These are phyloP conservation scores for Boloria euphrosyne DNA, from an alignment of 2,888 invertebrate species.

Conservation along the genomic window DNA sequence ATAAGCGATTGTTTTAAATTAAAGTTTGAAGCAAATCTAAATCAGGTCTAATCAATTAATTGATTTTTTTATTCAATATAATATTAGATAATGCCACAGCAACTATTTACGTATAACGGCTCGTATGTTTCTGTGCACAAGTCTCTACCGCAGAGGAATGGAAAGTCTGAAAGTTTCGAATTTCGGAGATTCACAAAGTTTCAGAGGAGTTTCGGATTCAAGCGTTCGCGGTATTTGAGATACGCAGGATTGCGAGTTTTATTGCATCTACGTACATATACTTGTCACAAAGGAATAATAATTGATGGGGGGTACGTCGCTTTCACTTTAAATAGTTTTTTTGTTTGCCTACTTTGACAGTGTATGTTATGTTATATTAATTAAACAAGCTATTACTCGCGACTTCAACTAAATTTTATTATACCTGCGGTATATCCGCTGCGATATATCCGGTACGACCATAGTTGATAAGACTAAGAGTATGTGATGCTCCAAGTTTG, in stretches of 20 bases:
- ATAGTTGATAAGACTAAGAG: too few relatives aligned
- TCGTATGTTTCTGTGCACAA: conserved; percentile 32
- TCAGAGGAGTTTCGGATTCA: conserved; percentile 60
- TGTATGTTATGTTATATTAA: not conserved
- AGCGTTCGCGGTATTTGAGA: conserved; percentile 61
- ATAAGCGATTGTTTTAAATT: too few relatives aligned
- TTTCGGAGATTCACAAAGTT: conserved; percentile 55
- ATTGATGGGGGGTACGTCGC: conserved; percentile 39
- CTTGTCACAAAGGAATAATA: conserved; percentile 49
- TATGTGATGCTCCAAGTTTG: too few relatives aligned
- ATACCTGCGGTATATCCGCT: too few relatives aligned
- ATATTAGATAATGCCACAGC: conserved; percentile 18
- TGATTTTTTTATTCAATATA: conserved; percentile 4
- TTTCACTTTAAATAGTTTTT: not conserved
- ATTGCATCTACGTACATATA: conserved; percentile 56
- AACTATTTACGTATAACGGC: conserved; percentile 28
- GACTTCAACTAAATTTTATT: too few relatives aligned
- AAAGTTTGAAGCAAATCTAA: conserved; percentile 7
- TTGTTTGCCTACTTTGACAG: conserved; percentile 11
- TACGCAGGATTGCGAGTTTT: conserved; percentile 57
- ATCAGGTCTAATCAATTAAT: not conserved
- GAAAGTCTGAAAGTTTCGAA: conserved; percentile 62
- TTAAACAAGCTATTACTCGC: too few relatives aligned
- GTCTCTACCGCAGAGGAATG: conserved; percentile 55
- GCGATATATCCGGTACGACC: too few relatives aligned